These are phyloP conservation scores for Eupithecia vulgata DNA, from an alignment of 2,888 invertebrate species.

Conservation along the genomic window DNA sequence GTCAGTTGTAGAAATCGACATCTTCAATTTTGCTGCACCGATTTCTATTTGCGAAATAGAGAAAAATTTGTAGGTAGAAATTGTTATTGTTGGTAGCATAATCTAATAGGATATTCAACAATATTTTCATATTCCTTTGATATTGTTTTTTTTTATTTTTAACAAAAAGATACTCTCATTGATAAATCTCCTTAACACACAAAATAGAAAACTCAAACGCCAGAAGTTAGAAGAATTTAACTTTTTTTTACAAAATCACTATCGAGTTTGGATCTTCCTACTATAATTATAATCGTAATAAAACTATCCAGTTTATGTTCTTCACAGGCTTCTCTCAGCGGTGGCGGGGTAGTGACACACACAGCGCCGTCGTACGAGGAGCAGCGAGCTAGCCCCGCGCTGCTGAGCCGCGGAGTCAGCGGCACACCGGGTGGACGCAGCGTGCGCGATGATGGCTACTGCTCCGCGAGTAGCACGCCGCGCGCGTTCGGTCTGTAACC, in stretches of 20 bases:
- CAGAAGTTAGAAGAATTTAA: too few relatives aligned
- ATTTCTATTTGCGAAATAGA: neutral
- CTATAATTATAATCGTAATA: too few relatives aligned
- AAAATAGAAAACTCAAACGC: too few relatives aligned
- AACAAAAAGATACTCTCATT: neutral
- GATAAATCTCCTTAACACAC: too few relatives aligned
- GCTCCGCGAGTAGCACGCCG: slow-evolving; percentile 87
- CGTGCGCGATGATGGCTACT: slow-evolving; percentile 86
- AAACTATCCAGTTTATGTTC: neutral
- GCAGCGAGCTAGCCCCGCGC: slow-evolving; percentile 75
- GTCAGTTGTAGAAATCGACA: slow-evolving; percentile 3
- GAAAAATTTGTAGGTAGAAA: neutral
- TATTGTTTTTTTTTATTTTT: neutral
- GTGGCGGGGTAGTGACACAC: slow-evolving; percentile 70
- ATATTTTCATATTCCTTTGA: neutral
- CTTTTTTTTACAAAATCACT: too few relatives aligned
- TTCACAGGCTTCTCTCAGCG: slow-evolving; percentile 66
- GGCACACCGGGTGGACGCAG: slow-evolving; percentile 76
- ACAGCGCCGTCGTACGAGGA: slow-evolving; percentile 78
- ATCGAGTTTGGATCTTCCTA: too few relatives aligned
- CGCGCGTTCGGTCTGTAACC: slow-evolving; percentile 83
- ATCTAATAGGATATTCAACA: neutral
- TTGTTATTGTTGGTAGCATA: neutral
- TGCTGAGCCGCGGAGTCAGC: slow-evolving; percentile 65
- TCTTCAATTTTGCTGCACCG: neutral